Evolutionary conservation across 2,888 invertebrate genomes (phyloP).

Genomic region (Monopis laevigella): DNA sequence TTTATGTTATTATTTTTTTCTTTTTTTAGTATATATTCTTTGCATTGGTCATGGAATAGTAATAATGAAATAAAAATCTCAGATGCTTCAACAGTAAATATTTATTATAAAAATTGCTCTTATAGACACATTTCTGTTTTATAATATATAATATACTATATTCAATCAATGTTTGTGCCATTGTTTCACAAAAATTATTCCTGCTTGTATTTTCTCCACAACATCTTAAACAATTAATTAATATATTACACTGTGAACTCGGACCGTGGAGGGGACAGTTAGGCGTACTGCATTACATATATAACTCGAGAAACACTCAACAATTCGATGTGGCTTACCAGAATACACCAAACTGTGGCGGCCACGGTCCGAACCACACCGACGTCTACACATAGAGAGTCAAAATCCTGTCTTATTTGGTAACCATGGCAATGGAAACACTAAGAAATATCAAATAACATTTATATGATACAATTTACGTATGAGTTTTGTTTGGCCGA

Average conservation of each 20-base stretch:
- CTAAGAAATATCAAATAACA: conserved; percentile 39
- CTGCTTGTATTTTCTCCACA: conserved; percentile 66
- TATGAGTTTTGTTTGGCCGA: conserved; percentile 8
- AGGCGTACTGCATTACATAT: conserved; percentile 18
- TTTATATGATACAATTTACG: conserved; percentile 35
- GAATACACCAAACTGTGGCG: conserved; percentile 44
- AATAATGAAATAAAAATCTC: conserved; percentile 38
- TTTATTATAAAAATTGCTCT: conserved; percentile 69
- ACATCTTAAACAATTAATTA: conserved; percentile 57
- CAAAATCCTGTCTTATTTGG: conserved; percentile 66
- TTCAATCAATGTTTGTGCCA: conserved; percentile 64
- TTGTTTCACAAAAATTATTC: conserved; percentile 68
- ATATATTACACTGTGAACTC: conserved; percentile 63
- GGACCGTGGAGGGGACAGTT: too few relatives aligned
- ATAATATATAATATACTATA: conserved; percentile 65
- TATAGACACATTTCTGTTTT: conserved; percentile 67
- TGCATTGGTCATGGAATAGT: neutral
- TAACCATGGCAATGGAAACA: conserved; percentile 64
- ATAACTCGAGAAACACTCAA: conserved; percentile 52
- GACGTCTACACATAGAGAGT: conserved; percentile 47
- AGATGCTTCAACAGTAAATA: conserved; percentile 64
- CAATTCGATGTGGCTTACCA: conserved; percentile 60
- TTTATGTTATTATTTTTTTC: too few relatives aligned
- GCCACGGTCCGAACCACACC: conserved; percentile 50
- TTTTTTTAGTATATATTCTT: too few relatives aligned